Base-by-base conservation (phyloP, 2,888 invertebrate genomes). In the Metallyticus violacea region DNA sequence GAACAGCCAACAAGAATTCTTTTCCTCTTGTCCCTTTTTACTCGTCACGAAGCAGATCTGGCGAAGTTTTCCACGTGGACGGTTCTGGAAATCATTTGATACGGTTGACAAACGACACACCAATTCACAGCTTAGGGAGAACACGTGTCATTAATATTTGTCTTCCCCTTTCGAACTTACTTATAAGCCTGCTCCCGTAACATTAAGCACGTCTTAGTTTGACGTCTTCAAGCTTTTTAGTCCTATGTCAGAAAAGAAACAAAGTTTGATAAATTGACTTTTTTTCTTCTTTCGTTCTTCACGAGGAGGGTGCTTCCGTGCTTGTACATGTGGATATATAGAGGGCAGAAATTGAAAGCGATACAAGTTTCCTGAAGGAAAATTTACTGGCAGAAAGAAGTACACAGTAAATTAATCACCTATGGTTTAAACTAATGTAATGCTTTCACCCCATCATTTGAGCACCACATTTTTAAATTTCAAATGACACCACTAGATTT, bases 71-170 rank as follows among this genome's bases (percentile, higher is more conserved):
- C 86, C 86, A 30, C 87, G 79, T 83, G 86, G 86, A 77, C 86
- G 81, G 86, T 81, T 84, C 85, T 29, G 27, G 86, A 30, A 86
- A 86, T 86, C 92, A 92, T 92, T 92, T 92, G 91, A 93, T 93
- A 90, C 90, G 91, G 90, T 89, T 91, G 91, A 91, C 91, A 91
- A 91, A 91, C 91, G 91, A 90, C 89, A 86, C 40, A 88, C 88
- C 89, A 89, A 90, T 90, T 90, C 88, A 87, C 88, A 88, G 84
- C 78, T 76, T 26, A 62, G 40, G 40, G 40, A 62, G 40, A 62
- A 62, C 40, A 62, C 15, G 6, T 62, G 40, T 62, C 40, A 62
- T 62, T 62, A 62, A 62, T 62, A 62, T 62, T 62, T 62, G 40
- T 62, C 40, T 62, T 22, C n/a, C n/a, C n/a, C n/a, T n/a, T n/a